phyloP scores from a whole-genome alignment of 2,113 vertebrate species.

The Salvator merianae region DNA sequence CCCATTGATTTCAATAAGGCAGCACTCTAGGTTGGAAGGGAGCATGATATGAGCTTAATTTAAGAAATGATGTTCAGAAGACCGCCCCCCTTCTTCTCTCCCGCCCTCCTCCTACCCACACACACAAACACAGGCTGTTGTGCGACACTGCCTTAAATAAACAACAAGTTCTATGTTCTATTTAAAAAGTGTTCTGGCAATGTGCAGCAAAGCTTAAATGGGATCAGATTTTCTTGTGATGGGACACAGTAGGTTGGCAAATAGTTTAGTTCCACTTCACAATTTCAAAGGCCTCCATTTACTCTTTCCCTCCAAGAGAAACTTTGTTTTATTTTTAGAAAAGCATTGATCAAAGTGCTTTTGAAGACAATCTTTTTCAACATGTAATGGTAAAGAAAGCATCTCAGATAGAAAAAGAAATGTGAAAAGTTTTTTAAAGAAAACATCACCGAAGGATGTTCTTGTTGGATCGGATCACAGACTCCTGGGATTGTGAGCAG shows the following conservation, averaged over 20 bases:
- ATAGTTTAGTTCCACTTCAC: slow-evolving; percentile 60
- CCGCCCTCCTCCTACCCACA: too few relatives aligned
- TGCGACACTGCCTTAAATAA: slow-evolving; percentile 49
- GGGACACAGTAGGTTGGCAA: slow-evolving; percentile 59
- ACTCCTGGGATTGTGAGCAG: not conserved
- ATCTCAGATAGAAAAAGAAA: slow-evolving; percentile 19
- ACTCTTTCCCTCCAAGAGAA: slow-evolving; percentile 31
- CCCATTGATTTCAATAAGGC: slow-evolving; percentile 17
- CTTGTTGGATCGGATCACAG: not conserved
- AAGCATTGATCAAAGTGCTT: slow-evolving; percentile 56
- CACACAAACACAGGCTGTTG: not conserved
- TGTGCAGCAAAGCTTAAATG: slow-evolving; percentile 56
- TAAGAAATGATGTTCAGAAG: not conserved
- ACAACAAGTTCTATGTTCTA: slow-evolving; percentile 49
- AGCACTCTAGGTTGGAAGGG: slow-evolving; percentile 10
- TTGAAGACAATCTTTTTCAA: slow-evolving; percentile 43
- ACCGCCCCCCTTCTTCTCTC: not conserved
- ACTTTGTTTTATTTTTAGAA: slow-evolving; percentile 16
- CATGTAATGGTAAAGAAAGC: slow-evolving; percentile 24
- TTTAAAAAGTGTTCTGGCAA: slow-evolving; percentile 59
- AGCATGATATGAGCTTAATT: slow-evolving; percentile 26
- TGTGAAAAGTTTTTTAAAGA: slow-evolving; percentile 43
- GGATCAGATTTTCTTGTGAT: slow-evolving; percentile 55
- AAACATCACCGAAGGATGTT: slow-evolving; percentile 11
- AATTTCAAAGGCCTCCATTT: slow-evolving; percentile 64